These are phyloP conservation scores for Morone chrysops DNA, from an alignment of 2,113 vertebrate genomes.

Conservation along the genomic window DNA sequence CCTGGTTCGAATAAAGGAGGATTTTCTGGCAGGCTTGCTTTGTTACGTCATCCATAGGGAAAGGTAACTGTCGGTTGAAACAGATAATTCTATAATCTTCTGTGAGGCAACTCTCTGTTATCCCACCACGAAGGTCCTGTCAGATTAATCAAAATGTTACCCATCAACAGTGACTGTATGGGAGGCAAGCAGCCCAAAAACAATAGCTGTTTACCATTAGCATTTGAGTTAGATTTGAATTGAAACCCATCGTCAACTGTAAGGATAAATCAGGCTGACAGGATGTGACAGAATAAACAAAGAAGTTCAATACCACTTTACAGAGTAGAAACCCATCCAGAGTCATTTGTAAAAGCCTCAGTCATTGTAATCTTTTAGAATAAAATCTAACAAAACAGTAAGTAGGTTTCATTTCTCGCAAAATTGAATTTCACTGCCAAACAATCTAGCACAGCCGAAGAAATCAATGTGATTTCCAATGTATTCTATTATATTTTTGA, in stretches of 20 bases:
- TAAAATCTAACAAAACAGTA: constrained; percentile 58
- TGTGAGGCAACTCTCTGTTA: constrained; percentile 44
- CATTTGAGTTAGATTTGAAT: constrained; percentile 50
- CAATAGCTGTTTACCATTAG: constrained; percentile 65
- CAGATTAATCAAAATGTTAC: constrained; percentile 65
- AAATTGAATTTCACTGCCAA: constrained; percentile 55
- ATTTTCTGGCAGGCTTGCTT: constrained; percentile 48
- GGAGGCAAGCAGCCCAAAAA: constrained; percentile 41
- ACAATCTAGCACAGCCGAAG: constrained; percentile 44
- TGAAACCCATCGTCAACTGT: constrained; percentile 58
- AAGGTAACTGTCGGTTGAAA: constrained; percentile 69
- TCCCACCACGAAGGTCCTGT: constrained; percentile 59
- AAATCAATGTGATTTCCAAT: constrained; percentile 58
- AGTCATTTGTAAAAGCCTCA: constrained; percentile 66
- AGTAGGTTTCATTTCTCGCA: constrained; percentile 58
- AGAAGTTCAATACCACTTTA: constrained; percentile 68
- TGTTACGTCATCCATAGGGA: constrained; percentile 35
- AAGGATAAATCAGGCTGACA: constrained; percentile 65
- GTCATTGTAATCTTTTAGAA: constrained; percentile 62
- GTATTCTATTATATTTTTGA: constrained; percentile 49
- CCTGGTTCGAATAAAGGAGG: constrained; percentile 53
- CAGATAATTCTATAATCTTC: constrained; percentile 71
- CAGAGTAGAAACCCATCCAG: constrained; percentile 40
- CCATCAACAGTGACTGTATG: constrained; percentile 41
- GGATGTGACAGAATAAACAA: constrained; percentile 69